A percentile compares a stretch with the other conserved stretches of the same genome.
These are phyloP conservation scores for Meda fulgida DNA, from an alignment of 2,797 vertebrate genomes.

Conservation along the genomic window DNA sequence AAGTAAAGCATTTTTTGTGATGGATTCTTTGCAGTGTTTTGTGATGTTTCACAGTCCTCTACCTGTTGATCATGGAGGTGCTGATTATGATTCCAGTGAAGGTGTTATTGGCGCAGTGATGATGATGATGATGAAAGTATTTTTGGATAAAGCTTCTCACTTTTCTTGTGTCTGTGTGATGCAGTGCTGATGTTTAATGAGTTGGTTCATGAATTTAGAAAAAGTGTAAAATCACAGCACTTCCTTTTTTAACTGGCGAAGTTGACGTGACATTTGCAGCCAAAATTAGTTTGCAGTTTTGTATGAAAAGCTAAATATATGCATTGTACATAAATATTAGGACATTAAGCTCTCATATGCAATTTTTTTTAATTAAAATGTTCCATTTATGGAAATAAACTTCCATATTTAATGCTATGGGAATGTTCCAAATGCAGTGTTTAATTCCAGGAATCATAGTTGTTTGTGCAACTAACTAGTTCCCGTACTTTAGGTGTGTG, in stretches of 20 bases:
- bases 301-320: background rate
- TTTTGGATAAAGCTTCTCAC: constrained; percentile 13
- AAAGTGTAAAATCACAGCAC: background rate
- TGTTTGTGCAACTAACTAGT: background rate
- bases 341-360: too few relatives aligned
- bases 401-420: background rate
- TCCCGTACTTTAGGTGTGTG: constrained; percentile 25
- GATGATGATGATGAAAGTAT: constrained; percentile 16
- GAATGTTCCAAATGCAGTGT: background rate
- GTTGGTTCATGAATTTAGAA: constrained; percentile 6
- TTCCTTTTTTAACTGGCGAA: background rate
- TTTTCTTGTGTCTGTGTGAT: background rate
- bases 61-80: constrained; percentile 29
- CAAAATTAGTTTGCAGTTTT: background rate
- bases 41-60: background rate
- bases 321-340: background rate
- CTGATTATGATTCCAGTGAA: constrained; percentile 15
- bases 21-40: background rate
- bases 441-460: constrained; percentile 1
- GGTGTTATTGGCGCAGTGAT: constrained; percentile 6
- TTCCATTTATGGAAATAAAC: background rate
- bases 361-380: too few relatives aligned
- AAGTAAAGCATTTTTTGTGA: background rate
- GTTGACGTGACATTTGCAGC: background rate
- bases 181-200: constrained; percentile 21